These are phyloP conservation scores for Pristionchus fissidentatus DNA, from an alignment of 2,888 invertebrate genomes.

Conservation along the genomic window DNA sequence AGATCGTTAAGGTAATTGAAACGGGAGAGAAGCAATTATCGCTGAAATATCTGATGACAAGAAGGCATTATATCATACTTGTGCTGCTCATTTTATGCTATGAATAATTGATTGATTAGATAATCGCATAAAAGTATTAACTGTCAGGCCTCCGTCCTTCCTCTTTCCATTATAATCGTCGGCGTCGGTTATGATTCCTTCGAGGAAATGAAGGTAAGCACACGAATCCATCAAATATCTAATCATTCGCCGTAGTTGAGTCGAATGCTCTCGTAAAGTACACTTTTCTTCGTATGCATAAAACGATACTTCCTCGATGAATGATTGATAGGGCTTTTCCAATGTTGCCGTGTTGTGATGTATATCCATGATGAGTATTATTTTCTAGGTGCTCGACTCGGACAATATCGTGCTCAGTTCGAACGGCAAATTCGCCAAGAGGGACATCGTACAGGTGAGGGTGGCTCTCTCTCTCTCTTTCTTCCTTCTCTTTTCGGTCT, in stretches of 20 bases:
- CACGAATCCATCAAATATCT: background rate
- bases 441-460: conserved; percentile 80
- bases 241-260: too few species aligned
- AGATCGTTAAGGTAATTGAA: conserved; percentile 58
- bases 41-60: background rate
- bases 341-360: background rate
- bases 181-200: conserved; percentile 52
- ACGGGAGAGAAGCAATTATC: background rate
- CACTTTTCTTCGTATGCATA: background rate
- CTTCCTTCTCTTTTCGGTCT: too few species aligned
- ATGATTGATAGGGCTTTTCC: too few species aligned
- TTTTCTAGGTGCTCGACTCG: conserved; percentile 77
- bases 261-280: background rate
- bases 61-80: too few species aligned
- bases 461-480: background rate
- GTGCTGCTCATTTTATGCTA: too few species aligned
- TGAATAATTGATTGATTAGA: too few species aligned
- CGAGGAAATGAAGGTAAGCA: conserved; percentile 75
- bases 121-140: background rate
- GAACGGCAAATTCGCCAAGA: conserved; percentile 77
- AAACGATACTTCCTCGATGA: conserved; percentile 1
- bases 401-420: conserved; percentile 78
- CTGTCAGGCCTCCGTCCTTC: conserved; percentile 49
- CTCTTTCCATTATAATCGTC: conserved; percentile 52
- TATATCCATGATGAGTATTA: too few species aligned